These are phyloP conservation scores for human (Homo sapiens) DNA, from an alignment of 2,113 vertebrate species.

Conservation along the genomic window DNA sequence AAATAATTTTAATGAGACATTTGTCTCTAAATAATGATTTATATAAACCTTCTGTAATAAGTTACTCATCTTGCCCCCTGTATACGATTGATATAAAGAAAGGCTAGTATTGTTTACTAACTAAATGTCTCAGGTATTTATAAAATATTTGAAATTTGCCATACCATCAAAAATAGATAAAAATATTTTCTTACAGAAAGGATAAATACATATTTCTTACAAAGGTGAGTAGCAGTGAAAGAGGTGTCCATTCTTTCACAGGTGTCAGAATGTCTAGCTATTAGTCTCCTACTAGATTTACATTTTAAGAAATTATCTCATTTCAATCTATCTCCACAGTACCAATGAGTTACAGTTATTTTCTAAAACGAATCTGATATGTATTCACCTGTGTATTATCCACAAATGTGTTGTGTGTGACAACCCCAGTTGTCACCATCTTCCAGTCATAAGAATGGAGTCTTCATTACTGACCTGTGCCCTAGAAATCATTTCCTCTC, in stretches of 20 bases:
- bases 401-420: neutral
- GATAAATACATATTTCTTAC: neutral
- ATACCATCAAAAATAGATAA: neutral
- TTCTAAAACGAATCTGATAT: neutral
- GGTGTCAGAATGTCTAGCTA: neutral
- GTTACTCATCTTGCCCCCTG: neutral
- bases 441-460: fast-evolving
- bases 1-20: neutral
- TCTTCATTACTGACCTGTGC: neutral
- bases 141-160: neutral
- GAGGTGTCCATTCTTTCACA: neutral
- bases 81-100: neutral
- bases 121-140: neutral
- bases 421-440: neutral
- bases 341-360: neutral
- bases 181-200: neutral
- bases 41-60: neutral
- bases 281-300: neutral
- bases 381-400: neutral
- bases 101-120: neutral
- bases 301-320: neutral
- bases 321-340: neutral
- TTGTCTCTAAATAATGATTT: neutral
- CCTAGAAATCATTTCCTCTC: neutral
- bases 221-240: neutral